A percentile compares a stretch with the other conserved stretches of the same genome.
phyloP scores from a whole-genome alignment of 2,797 vertebrate genomes.

The Poeciliopsis infans region DNA sequence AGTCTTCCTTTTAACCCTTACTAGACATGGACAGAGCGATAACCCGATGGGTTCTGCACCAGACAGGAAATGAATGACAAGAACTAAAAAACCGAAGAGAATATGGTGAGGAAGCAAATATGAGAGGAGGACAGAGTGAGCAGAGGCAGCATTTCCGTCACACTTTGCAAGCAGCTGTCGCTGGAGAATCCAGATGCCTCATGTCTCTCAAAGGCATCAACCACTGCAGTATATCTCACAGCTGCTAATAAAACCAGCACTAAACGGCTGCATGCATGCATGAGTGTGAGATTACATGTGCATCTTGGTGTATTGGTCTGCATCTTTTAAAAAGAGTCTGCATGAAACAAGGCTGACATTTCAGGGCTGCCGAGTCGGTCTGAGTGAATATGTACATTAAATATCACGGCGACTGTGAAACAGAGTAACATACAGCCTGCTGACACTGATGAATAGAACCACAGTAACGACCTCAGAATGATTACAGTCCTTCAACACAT shows the following conservation, averaged over 20 bases:
- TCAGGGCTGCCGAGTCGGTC: constrained; percentile 50
- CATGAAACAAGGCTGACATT: constrained; percentile 47
- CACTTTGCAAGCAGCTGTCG: constrained; percentile 62
- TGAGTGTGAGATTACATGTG: constrained; percentile 7
- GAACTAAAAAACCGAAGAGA: constrained; percentile 28
- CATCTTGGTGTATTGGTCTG: constrained; percentile 13
- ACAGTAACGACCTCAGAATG: constrained; percentile 13
- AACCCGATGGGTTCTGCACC: constrained; percentile 51
- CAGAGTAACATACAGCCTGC: constrained; percentile 26
- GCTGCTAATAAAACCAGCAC: constrained; percentile 55
- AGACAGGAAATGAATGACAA: constrained; percentile 53
- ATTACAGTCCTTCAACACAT: constrained; percentile 21
- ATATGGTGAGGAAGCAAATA: constrained; percentile 31
- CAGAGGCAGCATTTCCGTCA: constrained; percentile 63
- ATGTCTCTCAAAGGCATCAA: constrained; percentile 51
- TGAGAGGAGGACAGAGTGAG: constrained; percentile 14
- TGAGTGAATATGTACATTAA: constrained; percentile 56
- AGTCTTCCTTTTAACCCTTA: constrained; percentile 56
- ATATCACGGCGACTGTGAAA: constrained; percentile 42
- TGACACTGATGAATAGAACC: constrained; percentile 33
- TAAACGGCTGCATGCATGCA: constrained; percentile 10
- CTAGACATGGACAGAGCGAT: constrained; percentile 68
- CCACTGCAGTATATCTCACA: constrained; percentile 34
- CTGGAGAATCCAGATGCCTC: constrained; percentile 50
- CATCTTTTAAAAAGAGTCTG: constrained; percentile 36